phyloP scores from a whole-genome alignment of 2,797 vertebrate genomes.

The Ctenosaura bakeri region DNA sequence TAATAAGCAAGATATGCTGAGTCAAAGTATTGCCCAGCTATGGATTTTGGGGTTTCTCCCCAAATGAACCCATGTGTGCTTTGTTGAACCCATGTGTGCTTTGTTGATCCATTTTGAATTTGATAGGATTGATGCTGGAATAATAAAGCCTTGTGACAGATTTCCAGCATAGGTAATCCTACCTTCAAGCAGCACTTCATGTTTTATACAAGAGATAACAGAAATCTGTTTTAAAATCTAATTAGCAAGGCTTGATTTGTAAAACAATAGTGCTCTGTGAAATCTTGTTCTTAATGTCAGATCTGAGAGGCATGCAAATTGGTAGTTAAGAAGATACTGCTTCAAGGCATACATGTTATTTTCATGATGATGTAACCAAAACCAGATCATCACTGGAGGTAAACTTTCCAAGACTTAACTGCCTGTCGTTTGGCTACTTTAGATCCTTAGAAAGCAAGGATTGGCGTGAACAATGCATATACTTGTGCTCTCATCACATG shows the following conservation, averaged over 20 bases:
- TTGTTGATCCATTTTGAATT: not conserved
- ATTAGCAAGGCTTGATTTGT: not conserved
- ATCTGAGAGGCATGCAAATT: not conserved
- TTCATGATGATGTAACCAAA: no score
- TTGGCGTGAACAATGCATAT: no score
- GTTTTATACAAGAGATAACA: not conserved
- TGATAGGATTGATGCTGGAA: not conserved
- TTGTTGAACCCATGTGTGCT: not conserved
- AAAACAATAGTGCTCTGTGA: not conserved
- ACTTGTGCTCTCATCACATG: no score
- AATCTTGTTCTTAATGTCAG: not conserved
- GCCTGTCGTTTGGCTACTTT: not conserved
- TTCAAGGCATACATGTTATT: not conserved
- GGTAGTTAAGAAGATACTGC: not conserved
- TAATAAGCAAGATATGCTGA: not conserved
- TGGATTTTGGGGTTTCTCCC: not conserved
- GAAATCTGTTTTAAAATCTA: constrained; percentile 1
- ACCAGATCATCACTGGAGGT: no score
- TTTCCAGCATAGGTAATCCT: not conserved
- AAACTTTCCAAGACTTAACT: no score
- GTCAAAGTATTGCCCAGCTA: not conserved
- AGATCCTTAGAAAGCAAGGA: no score
- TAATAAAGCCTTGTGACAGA: not conserved
- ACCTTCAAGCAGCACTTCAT: not conserved
- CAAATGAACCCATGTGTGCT: not conserved